Percentiles rank a stretch among this genome's conserved stretches.
Evolutionary conservation across 1,140 invertebrate genomes (phyloP).

Genomic region (Saccostrea glomerata): DNA sequence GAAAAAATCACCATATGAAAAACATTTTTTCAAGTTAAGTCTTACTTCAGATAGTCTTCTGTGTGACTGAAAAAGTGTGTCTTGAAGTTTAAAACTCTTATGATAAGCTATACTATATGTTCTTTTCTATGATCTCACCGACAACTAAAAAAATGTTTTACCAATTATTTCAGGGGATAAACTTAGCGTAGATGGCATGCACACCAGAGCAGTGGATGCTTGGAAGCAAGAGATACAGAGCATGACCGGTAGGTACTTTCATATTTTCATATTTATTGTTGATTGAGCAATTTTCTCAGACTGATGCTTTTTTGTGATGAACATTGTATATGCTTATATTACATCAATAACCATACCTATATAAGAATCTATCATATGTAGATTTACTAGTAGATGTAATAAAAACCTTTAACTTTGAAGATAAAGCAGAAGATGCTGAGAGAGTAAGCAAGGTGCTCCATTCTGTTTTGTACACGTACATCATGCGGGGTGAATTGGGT

Average conservation of each 20-base stretch:
- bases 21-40: too few species aligned
- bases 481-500: constrained; percentile 69
- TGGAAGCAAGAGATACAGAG: constrained; percentile 72
- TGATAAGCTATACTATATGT: neutral
- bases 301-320: too few species aligned
- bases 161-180: constrained; percentile 66
- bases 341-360: too few species aligned
- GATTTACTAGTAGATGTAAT: neutral
- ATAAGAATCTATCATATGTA: too few species aligned
- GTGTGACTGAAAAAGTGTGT: neutral
- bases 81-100: neutral
- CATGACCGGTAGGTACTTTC: constrained; percentile 61
- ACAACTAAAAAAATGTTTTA: constrained; percentile 7
- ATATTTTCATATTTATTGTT: too few species aligned
- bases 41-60: too few species aligned
- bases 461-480: constrained; percentile 75
- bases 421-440: constrained; percentile 46
- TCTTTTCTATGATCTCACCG: neutral
- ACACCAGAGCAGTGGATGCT: constrained; percentile 72
- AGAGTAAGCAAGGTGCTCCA: constrained; percentile 67
- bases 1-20: too few species aligned
- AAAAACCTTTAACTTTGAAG: constrained; percentile 16
- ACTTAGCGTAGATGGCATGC: constrained; percentile 72
- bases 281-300: too few species aligned
- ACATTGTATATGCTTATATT: too few species aligned